Conservation (phyloP, 2,888 invertebrate genomes). For the Apodemia mormo region DNA sequence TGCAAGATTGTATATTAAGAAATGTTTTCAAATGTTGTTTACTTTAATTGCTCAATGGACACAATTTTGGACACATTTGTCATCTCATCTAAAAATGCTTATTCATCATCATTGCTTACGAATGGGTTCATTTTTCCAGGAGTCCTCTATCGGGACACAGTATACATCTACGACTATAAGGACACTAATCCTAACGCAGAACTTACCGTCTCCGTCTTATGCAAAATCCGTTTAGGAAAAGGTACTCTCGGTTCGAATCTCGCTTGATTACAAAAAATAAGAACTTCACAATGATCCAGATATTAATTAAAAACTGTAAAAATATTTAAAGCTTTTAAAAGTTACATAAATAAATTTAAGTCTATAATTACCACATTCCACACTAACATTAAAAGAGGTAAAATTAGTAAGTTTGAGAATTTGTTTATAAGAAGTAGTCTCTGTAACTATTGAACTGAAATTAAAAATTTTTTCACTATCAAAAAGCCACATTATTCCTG, state of each 20-base stretch:
- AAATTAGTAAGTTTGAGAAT: too few relatives aligned
- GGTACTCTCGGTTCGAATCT: constrained; percentile 53
- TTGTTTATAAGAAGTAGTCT: too few relatives aligned
- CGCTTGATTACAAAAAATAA: background rate
- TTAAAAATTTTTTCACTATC: too few relatives aligned
- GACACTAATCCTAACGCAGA: constrained; percentile 76
- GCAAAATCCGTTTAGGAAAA: constrained; percentile 82
- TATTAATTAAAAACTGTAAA: background rate
- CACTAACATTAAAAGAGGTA: too few relatives aligned
- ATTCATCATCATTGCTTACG: constrained; percentile 14
- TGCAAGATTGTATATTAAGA: too few relatives aligned
- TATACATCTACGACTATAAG: constrained; percentile 78
- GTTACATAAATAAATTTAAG: background rate
- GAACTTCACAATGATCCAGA: constrained; percentile 3
- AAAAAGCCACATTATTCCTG: too few relatives aligned
- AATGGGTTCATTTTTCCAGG: constrained; percentile 68
- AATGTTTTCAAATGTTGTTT: too few relatives aligned
- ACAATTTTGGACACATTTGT: too few relatives aligned
- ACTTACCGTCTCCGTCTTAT: constrained; percentile 78
- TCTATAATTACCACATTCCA: too few relatives aligned
- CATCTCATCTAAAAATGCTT: background rate
- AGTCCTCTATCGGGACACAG: constrained; percentile 76
- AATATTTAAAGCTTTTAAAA: background rate
- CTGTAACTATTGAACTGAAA: too few relatives aligned
- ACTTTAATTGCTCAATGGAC: too few relatives aligned